A percentile compares a stretch with the other conserved stretches of the same genome.
Evolutionary conservation across 2,888 invertebrate species (phyloP).

Genomic region (Eristalinus aeneus): DNA sequence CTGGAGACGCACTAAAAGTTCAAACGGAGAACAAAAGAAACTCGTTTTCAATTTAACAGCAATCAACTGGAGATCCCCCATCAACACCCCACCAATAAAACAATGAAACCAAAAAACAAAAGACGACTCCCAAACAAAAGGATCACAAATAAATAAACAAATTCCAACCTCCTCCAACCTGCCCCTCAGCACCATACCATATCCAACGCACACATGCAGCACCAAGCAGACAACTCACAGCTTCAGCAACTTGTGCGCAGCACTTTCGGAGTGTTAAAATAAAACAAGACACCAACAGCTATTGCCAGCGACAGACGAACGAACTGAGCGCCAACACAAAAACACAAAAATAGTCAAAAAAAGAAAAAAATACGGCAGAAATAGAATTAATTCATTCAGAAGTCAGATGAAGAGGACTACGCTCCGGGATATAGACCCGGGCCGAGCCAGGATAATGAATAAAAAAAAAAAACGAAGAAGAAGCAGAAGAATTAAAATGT

Average conservation of each 20-base stretch:
- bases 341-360: not conserved
- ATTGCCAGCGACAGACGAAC: not conserved
- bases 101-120: constrained; percentile 24
- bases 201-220: too few species aligned
- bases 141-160: constrained; percentile 28
- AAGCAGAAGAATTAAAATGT: constrained; percentile 11
- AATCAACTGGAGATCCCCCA: constrained; percentile 20
- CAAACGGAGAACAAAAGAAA: constrained; percentile 23
- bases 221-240: not conserved
- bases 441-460: constrained; percentile 53
- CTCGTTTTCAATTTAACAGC: constrained; percentile 31
- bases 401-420: constrained; percentile 43
- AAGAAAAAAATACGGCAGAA: not conserved
- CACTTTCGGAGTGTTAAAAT: constrained; percentile 15
- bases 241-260: not conserved
- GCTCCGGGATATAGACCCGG: constrained; percentile 30
- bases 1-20: constrained; percentile 1
- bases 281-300: constrained; percentile 34
- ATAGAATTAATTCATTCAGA: constrained; percentile 55
- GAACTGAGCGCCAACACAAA: not conserved
- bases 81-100: not conserved
- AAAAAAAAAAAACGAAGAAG: constrained; percentile 11
- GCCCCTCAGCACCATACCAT: not conserved
- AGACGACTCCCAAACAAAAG: constrained; percentile 30
- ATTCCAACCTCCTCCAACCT: constrained; percentile 40